These are phyloP conservation scores for Ctenochaetus hawaiiensis DNA, from an alignment of 2,797 vertebrate species.

Conservation along the genomic window DNA sequence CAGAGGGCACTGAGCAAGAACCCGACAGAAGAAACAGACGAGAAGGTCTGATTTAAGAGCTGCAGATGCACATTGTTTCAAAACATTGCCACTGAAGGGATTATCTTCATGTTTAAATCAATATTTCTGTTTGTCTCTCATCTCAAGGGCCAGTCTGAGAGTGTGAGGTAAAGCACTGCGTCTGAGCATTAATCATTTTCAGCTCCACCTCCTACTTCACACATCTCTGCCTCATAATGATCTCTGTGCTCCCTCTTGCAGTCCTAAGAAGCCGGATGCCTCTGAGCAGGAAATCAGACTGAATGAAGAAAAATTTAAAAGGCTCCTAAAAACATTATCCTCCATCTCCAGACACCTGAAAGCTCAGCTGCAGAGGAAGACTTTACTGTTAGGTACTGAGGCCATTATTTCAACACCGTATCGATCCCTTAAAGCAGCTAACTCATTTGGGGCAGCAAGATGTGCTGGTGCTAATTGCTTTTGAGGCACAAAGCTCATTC, in stretches of 20 bases:
- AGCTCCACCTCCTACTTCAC: not conserved
- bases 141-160: slow-evolving; percentile 46
- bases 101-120: slow-evolving; percentile 3
- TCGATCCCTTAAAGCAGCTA: not conserved
- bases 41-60: slow-evolving; percentile 39
- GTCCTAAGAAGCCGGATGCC: slow-evolving; percentile 73
- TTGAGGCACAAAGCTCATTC: too few relatives aligned
- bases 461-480: too few relatives aligned
- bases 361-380: slow-evolving; percentile 82
- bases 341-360: slow-evolving; percentile 77
- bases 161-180: slow-evolving; percentile 61
- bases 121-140: slow-evolving; percentile 28
- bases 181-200: not conserved
- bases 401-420: not conserved
- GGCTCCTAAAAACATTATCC: slow-evolving; percentile 75
- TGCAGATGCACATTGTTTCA: fast-evolving
- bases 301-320: slow-evolving; percentile 78
- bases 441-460: not conserved
- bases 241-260: slow-evolving; percentile 34
- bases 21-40: not conserved
- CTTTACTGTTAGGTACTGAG: slow-evolving; percentile 78
- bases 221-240: not conserved
- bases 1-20: slow-evolving; percentile 49
- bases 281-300: slow-evolving; percentile 75
- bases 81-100: not conserved